These are phyloP conservation scores for Apeira syringaria DNA, from an alignment of 2,888 invertebrate genomes.

Conservation along the genomic window DNA sequence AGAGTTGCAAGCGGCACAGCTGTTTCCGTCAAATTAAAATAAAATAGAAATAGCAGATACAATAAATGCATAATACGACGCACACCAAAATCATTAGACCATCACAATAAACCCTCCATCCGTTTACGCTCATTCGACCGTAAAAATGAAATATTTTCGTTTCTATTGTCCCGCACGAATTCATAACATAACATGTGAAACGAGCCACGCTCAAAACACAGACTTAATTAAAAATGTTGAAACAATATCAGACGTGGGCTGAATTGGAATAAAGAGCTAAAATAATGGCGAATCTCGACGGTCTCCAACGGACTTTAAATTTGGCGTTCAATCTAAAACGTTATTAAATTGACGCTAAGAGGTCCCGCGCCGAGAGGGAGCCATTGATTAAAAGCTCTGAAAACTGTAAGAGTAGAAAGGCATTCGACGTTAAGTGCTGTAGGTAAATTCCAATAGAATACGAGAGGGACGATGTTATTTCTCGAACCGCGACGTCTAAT, in stretches of 20 bases:
- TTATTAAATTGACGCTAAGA: constrained; percentile 62
- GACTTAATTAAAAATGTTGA: constrained; percentile 18
- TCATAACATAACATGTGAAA: constrained; percentile 9
- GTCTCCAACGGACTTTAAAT: constrained; percentile 40
- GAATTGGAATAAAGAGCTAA: constrained; percentile 20
- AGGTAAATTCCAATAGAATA: constrained; percentile 62
- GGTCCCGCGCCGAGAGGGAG: constrained; percentile 44
- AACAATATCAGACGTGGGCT: constrained; percentile 25
- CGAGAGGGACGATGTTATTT: constrained; percentile 56
- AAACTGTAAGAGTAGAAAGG: constrained; percentile 35
- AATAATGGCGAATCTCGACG: constrained; percentile 20
- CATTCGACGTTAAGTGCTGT: constrained; percentile 41
- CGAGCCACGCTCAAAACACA: constrained; percentile 16
- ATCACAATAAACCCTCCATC: constrained; percentile 22
- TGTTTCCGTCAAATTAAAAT: no score
- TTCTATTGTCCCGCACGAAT: constrained; percentile 30
- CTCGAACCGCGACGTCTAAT: constrained; percentile 54
- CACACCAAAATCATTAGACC: neutral
- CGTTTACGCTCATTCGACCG: constrained; percentile 47
- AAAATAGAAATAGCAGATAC: no score
- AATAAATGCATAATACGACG: neutral
- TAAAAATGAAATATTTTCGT: constrained; percentile 39
- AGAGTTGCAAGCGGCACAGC: no score
- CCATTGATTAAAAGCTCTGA: constrained; percentile 61
- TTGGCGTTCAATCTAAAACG: constrained; percentile 47